A percentile compares a stretch with the other conserved stretches of the same genome.
Conservation (phyloP, 2,113 vertebrate species). For the Heterotis niloticus region DNA sequence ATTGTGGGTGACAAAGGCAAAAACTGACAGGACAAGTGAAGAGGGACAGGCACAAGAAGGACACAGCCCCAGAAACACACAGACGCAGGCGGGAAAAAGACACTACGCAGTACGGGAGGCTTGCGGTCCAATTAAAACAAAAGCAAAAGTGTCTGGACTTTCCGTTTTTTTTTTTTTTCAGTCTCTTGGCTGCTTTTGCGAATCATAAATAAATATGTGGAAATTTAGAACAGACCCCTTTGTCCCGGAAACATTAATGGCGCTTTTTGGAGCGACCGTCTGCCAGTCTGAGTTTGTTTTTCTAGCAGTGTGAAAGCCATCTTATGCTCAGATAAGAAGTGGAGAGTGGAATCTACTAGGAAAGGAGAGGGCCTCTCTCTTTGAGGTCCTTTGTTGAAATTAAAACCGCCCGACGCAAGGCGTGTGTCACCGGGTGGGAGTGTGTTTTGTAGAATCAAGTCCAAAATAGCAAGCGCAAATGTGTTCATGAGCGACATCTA, state of each 20-base stretch:
- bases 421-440: neutral
- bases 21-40: neutral
- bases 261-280: neutral
- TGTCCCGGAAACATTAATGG: conserved; percentile 6
- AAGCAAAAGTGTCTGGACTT: conserved; percentile 1
- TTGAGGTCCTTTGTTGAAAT: neutral
- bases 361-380: neutral
- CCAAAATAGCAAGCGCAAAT: no score
- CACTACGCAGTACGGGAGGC: neutral
- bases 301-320: conserved; percentile 12
- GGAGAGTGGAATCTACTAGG: neutral
- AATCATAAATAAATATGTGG: conserved; percentile 23
- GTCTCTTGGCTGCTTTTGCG: neutral
- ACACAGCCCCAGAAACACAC: neutral
- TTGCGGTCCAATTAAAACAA: neutral
- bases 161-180: neutral
- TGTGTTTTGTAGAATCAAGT: neutral
- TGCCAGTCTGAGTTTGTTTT: conserved; percentile 17
- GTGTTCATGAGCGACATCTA: no score
- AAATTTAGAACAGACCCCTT: conserved; percentile 23
- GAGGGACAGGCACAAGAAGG: neutral
- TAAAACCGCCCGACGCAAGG: neutral
- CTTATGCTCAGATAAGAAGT: conserved; percentile 16
- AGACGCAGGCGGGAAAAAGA: neutral
- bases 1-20: neutral